phyloP scores from a whole-genome alignment of 92 coral and sea anemone genomes.

The Epizoanthus illoricatus region DNA sequence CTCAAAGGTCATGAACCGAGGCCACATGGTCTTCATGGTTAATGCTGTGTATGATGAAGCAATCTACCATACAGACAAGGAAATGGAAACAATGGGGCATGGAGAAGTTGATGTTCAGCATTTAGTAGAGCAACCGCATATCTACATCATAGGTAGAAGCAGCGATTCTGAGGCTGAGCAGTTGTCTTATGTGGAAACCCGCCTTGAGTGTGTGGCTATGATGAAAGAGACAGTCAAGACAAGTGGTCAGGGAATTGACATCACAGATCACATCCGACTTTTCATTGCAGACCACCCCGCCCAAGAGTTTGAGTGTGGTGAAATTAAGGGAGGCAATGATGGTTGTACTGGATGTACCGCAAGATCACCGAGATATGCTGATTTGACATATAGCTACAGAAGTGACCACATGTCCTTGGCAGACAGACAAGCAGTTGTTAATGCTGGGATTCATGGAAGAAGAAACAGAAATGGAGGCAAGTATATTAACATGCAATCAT shows the following conservation, averaged over 20 bases:
- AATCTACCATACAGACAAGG: slow-evolving; percentile 21
- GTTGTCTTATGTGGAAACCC: slow-evolving; percentile 40
- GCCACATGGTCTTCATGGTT: slow-evolving; percentile 49
- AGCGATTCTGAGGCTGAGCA: slow-evolving; percentile 57
- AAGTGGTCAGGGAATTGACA: slow-evolving; percentile 4
- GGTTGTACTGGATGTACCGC: slow-evolving; percentile 43
- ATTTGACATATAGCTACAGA: slow-evolving; percentile 20
- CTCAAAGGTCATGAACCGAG: slow-evolving; percentile 36
- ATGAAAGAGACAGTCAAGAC: slow-evolving; percentile 6
- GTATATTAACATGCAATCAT: background rate
- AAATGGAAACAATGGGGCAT: background rate
- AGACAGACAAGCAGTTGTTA: slow-evolving; percentile 28
- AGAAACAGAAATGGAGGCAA: slow-evolving; percentile 24
- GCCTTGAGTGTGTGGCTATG: slow-evolving; percentile 42
- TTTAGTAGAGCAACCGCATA: slow-evolving; percentile 56
- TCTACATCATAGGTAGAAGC: slow-evolving; percentile 52
- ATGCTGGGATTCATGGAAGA: slow-evolving; percentile 22
- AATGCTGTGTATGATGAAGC: slow-evolving; percentile 45
- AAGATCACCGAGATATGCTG: slow-evolving; percentile 21
- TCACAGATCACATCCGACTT: slow-evolving; percentile 31
- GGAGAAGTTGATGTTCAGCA: slow-evolving; percentile 51
- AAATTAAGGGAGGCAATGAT: slow-evolving; percentile 54
- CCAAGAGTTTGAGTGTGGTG: slow-evolving; percentile 59
- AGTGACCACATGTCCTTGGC: slow-evolving; percentile 13
- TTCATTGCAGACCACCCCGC: slow-evolving; percentile 34